These are phyloP conservation scores for Acleris literana DNA, from an alignment of 2,888 invertebrate genomes.

Conservation along the genomic window DNA sequence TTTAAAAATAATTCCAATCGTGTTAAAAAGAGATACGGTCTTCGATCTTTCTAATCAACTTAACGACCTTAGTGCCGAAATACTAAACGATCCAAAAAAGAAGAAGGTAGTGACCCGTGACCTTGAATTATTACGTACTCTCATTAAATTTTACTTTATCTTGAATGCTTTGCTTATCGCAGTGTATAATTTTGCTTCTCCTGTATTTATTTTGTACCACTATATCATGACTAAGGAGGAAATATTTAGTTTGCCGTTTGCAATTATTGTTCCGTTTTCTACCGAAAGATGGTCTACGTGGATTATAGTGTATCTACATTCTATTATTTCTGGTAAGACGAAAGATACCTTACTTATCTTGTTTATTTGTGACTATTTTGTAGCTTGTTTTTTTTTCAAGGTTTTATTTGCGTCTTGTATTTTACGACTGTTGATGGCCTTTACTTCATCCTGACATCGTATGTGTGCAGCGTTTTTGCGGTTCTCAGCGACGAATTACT, in stretches of 20 bases:
- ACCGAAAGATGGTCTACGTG: constrained; percentile 59
- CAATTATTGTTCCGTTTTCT: constrained; percentile 62
- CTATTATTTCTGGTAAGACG: constrained; percentile 59
- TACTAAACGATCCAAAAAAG: constrained; percentile 49
- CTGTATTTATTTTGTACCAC: constrained; percentile 55
- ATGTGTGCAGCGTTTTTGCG: constrained; percentile 63
- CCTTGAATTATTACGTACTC: constrained; percentile 51
- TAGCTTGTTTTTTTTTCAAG: constrained; percentile 48
- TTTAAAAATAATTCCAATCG: constrained; percentile 25
- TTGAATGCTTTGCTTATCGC: constrained; percentile 61
- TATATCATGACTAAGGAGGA: constrained; percentile 51
- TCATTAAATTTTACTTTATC: constrained; percentile 64
- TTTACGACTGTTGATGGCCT: constrained; percentile 63
- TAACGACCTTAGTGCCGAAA: constrained; percentile 35
- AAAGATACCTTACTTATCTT: neutral
- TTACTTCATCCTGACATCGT: constrained; percentile 64
- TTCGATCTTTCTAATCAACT: constrained; percentile 49
- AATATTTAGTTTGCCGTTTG: constrained; percentile 58
- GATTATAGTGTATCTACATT: constrained; percentile 56
- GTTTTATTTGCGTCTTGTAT: constrained; percentile 62
- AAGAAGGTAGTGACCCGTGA: constrained; percentile 49
- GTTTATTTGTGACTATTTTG: neutral
- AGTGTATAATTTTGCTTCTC: constrained; percentile 66
- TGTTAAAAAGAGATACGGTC: constrained; percentile 49
- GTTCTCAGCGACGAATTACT: constrained; percentile 58